phyloP scores from a whole-genome alignment of 2,888 invertebrate species.

The Beris morrisii region DNA sequence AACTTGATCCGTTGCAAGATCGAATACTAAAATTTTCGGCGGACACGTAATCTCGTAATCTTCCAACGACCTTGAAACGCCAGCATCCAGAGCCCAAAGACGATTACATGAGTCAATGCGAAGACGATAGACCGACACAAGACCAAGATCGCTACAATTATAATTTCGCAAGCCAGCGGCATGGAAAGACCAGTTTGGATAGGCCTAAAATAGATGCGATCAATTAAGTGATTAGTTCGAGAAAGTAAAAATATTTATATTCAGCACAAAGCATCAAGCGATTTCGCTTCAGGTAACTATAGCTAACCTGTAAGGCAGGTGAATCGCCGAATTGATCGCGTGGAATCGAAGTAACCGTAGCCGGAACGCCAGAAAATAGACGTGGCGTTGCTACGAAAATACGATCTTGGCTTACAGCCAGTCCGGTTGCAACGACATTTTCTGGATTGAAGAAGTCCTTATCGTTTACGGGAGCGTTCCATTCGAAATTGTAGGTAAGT shows the following conservation, averaged over 20 bases:
- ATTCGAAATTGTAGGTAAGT: constrained; percentile 68
- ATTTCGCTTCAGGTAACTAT: not conserved
- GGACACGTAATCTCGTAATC: constrained; percentile 69
- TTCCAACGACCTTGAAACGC: constrained; percentile 61
- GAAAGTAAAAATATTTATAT: not conserved
- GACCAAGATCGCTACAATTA: constrained; percentile 74
- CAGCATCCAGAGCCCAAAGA: constrained; percentile 81
- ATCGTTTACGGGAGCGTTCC: constrained; percentile 61
- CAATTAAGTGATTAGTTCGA: not conserved
- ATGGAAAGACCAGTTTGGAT: constrained; percentile 79
- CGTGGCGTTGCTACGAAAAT: constrained; percentile 77
- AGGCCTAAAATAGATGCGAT: constrained; percentile 58
- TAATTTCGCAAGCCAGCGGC: constrained; percentile 67
- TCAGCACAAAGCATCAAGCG: not conserved
- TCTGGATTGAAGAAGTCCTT: constrained; percentile 62
- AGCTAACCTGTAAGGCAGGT: constrained; percentile 66
- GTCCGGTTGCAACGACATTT: constrained; percentile 75
- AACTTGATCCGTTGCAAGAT: constrained; percentile 71
- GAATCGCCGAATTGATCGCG: constrained; percentile 68
- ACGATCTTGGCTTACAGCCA: constrained; percentile 71
- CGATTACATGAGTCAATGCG: constrained; percentile 79
- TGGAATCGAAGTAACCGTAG: constrained; percentile 71
- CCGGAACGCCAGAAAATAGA: constrained; percentile 73
- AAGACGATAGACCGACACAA: constrained; percentile 78
- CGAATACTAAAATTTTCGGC: constrained; percentile 80